These are phyloP conservation scores for Patella depressa DNA, from an alignment of 2,888 invertebrate genomes.

Conservation along the genomic window DNA sequence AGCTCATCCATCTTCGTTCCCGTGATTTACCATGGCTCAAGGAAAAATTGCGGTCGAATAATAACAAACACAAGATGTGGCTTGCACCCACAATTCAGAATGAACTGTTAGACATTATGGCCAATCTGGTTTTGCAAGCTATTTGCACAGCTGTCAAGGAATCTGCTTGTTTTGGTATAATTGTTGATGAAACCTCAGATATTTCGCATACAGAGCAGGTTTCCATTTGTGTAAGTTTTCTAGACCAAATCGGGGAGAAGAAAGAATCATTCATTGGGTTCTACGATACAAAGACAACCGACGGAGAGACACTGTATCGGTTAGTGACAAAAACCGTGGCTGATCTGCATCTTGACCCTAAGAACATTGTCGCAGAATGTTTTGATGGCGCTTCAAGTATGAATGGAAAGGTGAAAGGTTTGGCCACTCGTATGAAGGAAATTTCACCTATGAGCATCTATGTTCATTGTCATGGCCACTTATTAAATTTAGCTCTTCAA, in stretches of 20 bases:
- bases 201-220: background rate
- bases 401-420: background rate
- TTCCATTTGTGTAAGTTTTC: background rate
- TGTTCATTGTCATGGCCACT: background rate
- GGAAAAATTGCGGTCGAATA: background rate
- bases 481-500: background rate
- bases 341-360: background rate
- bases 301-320: background rate
- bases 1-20: background rate
- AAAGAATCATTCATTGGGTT: background rate
- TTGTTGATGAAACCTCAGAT: conserved; percentile 3
- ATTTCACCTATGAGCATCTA: background rate
- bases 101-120: background rate
- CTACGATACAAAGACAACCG: background rate
- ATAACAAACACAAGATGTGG: background rate
- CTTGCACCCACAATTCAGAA: conserved; percentile 8
- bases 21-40: background rate
- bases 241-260: background rate
- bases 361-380: background rate
- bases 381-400: background rate
- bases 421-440: background rate
- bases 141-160: background rate
- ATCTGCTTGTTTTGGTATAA: background rate
- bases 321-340: background rate
- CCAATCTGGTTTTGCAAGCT: background rate